Percentiles rank a stretch among this genome's conserved stretches.
phyloP scores from a whole-genome alignment of 1,140 invertebrate genomes.

The Dendrolimus kikuchii region DNA sequence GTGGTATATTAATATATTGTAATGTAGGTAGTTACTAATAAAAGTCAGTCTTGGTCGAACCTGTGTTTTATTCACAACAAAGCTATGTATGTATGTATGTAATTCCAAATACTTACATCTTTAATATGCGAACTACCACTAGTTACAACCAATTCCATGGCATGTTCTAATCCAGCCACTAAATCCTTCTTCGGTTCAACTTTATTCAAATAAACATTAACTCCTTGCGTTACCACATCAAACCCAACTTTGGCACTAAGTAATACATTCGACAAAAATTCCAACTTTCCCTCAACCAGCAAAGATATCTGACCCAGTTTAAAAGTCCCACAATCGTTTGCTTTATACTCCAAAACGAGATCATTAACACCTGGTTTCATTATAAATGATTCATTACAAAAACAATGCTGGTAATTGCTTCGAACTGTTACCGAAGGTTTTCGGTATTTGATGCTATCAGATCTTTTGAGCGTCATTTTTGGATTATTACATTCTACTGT shows the following conservation, averaged over 20 bases:
- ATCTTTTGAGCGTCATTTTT: constrained; percentile 72
- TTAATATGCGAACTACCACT: constrained; percentile 76
- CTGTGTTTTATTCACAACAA: too few species aligned
- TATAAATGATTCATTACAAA: constrained; percentile 70
- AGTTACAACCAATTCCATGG: constrained; percentile 77
- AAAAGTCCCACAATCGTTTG: constrained; percentile 74
- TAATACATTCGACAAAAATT: constrained; percentile 75
- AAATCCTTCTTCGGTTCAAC: constrained; percentile 76
- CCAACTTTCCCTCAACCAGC: constrained; percentile 74
- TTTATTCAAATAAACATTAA: constrained; percentile 66
- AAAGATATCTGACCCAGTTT: constrained; percentile 76
- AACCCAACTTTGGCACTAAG: constrained; percentile 52
- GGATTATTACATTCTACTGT: constrained; percentile 76
- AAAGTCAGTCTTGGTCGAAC: too few species aligned
- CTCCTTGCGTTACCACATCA: constrained; percentile 60
- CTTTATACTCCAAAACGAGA: constrained; percentile 76
- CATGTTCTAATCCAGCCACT: constrained; percentile 80
- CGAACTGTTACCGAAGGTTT: constrained; percentile 69
- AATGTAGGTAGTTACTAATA: too few species aligned
- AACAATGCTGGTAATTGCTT: constrained; percentile 77
- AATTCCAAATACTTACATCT: constrained; percentile 35
- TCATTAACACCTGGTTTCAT: constrained; percentile 82
- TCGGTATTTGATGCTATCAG: constrained; percentile 75
- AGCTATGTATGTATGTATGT: too few species aligned
- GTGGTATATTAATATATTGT: too few species aligned